phyloP scores from a whole-genome alignment of 2,888 invertebrate species.

The Lithosia quadra region DNA sequence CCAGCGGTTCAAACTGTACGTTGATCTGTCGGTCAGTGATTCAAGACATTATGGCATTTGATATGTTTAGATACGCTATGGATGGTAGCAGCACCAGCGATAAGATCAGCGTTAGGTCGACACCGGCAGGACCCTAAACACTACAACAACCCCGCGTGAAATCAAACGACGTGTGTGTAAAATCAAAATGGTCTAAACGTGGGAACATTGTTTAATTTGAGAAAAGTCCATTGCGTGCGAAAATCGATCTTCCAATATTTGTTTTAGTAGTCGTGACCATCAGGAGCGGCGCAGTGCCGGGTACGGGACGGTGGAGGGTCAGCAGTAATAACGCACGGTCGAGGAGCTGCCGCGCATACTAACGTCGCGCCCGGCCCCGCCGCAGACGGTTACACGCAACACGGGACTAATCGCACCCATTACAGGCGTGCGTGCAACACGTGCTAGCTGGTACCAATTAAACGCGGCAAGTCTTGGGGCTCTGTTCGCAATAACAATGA shows the following conservation, averaged over 20 bases:
- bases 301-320: neutral
- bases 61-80: too few relatives aligned
- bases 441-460: conserved; percentile 7
- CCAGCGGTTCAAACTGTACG: too few relatives aligned
- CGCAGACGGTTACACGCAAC: neutral
- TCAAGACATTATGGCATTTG: too few relatives aligned
- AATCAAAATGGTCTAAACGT: neutral
- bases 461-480: neutral
- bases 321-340: neutral
- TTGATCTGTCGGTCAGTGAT: too few relatives aligned
- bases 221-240: neutral
- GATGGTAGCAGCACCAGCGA: too few relatives aligned
- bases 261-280: neutral
- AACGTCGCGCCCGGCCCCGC: neutral
- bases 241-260: neutral
- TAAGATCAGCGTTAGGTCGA: too few relatives aligned
- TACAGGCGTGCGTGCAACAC: conserved; percentile 5
- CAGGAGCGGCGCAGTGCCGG: neutral
- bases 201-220: too few relatives aligned
- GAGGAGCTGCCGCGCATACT: neutral
- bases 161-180: too few relatives aligned
- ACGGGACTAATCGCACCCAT: conserved; percentile 6
- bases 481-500: neutral
- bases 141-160: too few relatives aligned
- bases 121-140: too few relatives aligned